Evolutionary conservation across 2,797 vertebrate species (phyloP).

Genomic region (Anas bahamensis): DNA sequence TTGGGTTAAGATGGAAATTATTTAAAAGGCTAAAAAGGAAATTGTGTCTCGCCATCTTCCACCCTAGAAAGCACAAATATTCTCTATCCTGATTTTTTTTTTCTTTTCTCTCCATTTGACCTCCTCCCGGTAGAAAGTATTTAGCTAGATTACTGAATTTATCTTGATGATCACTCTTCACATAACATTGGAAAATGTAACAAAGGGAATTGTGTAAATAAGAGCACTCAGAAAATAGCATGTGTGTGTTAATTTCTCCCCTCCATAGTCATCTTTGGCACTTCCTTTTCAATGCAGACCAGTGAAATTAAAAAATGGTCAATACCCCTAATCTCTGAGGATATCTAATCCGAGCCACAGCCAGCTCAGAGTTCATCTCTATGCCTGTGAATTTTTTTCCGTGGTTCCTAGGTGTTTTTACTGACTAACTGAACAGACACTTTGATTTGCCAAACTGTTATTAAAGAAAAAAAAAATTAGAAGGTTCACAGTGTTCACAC

Average conservation of each 20-base stretch:
- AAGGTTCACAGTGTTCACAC: slow-evolving; percentile 31
- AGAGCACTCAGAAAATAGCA: not conserved
- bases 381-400: not conserved
- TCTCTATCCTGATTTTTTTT: not conserved
- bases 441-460: slow-evolving; percentile 38
- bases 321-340: not conserved
- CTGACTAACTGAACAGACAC: slow-evolving; percentile 16
- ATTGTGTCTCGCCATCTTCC: not conserved
- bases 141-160: not conserved
- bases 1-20: not conserved
- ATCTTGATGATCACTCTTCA: not conserved
- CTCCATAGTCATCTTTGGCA: not conserved
- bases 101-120: rapidly evolving
- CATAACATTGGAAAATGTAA: not conserved
- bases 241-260: not conserved
- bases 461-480: slow-evolving; percentile 23
- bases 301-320: not conserved
- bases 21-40: not conserved
- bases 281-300: not conserved
- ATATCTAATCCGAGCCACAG: not conserved
- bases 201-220: not conserved
- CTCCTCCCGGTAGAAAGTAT: not conserved
- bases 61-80: not conserved
- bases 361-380: not conserved
- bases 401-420: not conserved